Conservation (phyloP, 2,888 invertebrate genomes). For the Eurois occulta region DNA sequence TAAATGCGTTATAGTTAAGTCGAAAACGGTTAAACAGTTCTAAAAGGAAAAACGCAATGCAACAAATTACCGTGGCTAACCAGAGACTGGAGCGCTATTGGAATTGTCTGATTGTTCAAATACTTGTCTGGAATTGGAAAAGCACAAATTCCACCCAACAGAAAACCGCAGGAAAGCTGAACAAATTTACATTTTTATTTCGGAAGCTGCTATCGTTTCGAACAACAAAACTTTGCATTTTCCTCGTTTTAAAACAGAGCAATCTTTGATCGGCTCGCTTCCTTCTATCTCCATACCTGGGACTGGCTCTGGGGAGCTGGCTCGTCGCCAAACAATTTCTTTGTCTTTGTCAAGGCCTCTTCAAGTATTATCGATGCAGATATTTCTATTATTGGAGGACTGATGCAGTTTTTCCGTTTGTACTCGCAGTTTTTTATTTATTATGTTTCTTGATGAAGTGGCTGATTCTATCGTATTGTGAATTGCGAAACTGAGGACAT, state of each 20-base stretch:
- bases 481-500: not conserved
- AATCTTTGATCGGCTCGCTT: conserved; percentile 85
- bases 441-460: conserved; percentile 17
- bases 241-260: conserved; percentile 82
- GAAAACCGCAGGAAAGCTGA: conserved; percentile 76
- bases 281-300: conserved; percentile 76
- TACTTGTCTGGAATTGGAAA: conserved; percentile 79
- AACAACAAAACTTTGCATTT: conserved; percentile 83
- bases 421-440: conserved; percentile 65
- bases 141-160: conserved; percentile 73
- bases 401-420: conserved; percentile 61
- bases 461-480: conserved; percentile 3
- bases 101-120: conserved; percentile 76
- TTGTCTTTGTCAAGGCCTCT: conserved; percentile 83
- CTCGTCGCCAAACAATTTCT: conserved; percentile 84
- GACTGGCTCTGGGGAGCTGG: conserved; percentile 74
- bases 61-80: conserved; percentile 72
- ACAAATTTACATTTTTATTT: conserved; percentile 87
- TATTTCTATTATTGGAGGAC: conserved; percentile 82
- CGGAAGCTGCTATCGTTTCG: conserved; percentile 79
- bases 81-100: conserved; percentile 67
- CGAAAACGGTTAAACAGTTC: conserved; percentile 34
- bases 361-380: conserved; percentile 82
- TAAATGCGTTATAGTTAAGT: conserved; percentile 7
- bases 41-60: conserved; percentile 64